Conservation (phyloP, 2,888 invertebrate species). For the Vanessa cardui region DNA sequence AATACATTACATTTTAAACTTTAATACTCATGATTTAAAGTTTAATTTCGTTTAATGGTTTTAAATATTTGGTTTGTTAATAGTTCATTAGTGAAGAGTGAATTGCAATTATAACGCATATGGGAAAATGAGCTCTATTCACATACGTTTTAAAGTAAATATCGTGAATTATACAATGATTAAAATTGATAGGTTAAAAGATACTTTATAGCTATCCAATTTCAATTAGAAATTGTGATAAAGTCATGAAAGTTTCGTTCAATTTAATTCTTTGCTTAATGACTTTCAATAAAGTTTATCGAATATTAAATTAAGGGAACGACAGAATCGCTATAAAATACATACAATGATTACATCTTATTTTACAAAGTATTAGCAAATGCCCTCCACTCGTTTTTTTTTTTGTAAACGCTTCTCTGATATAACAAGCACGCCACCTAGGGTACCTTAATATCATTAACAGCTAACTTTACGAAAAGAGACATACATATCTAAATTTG, state of each 20-base stretch:
- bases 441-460: too few species aligned
- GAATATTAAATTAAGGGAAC: too few species aligned
- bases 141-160: neutral
- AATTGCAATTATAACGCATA: neutral
- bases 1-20: constrained; percentile 16
- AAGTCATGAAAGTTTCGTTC: neutral
- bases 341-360: too few species aligned
- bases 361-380: too few species aligned
- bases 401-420: too few species aligned
- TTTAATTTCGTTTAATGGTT: constrained; percentile 2
- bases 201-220: constrained; percentile 11
- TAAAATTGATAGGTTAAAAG: neutral
- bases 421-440: too few species aligned
- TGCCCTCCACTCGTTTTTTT: too few species aligned
- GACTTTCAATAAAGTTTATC: too few species aligned
- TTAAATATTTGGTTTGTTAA: constrained; percentile 6
- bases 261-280: too few species aligned
- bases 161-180: neutral
- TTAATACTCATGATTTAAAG: constrained; percentile 1
- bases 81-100: constrained; percentile 21
- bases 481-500: too few species aligned
- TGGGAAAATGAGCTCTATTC: constrained; percentile 5
- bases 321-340: too few species aligned
- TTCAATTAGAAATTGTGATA: constrained; percentile 3
- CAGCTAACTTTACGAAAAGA: too few species aligned